phyloP scores from a whole-genome alignment of 1,140 invertebrate genomes.

The Zaprionus ornatus region DNA sequence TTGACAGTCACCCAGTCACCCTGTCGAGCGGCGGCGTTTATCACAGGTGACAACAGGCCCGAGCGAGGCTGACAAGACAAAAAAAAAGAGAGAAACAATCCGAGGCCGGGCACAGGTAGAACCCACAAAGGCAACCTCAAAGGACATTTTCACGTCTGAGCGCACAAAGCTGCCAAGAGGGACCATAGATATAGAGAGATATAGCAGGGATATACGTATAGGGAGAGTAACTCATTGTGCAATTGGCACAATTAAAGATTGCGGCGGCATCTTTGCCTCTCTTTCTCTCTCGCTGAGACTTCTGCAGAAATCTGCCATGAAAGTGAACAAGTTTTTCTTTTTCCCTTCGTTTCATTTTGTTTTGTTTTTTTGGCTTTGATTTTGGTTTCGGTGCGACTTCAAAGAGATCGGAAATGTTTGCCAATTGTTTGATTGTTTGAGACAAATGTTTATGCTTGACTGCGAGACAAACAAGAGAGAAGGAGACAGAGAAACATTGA shows the following conservation, averaged over 20 bases:
- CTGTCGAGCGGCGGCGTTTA: constrained; percentile 33
- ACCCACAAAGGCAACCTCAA: constrained; percentile 58
- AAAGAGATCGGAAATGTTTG: constrained; percentile 49
- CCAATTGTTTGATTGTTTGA: constrained; percentile 78
- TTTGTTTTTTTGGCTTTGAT: constrained; percentile 31
- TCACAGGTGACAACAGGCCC: constrained; percentile 56
- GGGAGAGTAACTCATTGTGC: constrained; percentile 61
- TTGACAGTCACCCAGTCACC: constrained; percentile 28
- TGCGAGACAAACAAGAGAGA: constrained; percentile 60
- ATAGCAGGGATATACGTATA: not conserved
- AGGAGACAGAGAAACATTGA: not conserved
- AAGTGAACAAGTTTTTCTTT: constrained; percentile 51
- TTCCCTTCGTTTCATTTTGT: not conserved
- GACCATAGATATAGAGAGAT: not conserved
- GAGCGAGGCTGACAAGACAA: constrained; percentile 30
- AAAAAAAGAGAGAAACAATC: not conserved
- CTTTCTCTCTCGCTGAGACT: constrained; percentile 5
- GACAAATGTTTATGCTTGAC: constrained; percentile 80
- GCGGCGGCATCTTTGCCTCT: constrained; percentile 23
- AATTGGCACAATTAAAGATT: constrained; percentile 77
- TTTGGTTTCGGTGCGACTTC: constrained; percentile 40
- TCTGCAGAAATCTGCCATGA: constrained; percentile 35
- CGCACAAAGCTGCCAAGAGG: constrained; percentile 57
- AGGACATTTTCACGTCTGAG: constrained; percentile 72
- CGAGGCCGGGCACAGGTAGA: constrained; percentile 25